These are phyloP conservation scores for Drosophila biarmipes DNA, from an alignment of 1,140 invertebrate species.

Conservation along the genomic window DNA sequence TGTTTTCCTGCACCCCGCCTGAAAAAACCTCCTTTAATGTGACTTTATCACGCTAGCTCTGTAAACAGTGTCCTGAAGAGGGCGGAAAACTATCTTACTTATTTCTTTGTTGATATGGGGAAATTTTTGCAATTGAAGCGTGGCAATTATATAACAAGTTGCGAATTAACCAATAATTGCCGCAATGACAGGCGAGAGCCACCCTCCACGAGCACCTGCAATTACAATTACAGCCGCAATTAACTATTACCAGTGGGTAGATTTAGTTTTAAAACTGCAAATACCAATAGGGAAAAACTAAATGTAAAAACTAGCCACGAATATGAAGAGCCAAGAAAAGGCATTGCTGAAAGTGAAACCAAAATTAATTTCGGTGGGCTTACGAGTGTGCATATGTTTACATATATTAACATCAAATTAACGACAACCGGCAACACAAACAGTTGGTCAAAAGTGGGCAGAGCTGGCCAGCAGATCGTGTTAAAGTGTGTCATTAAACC, in stretches of 20 bases:
- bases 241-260: conserved; percentile 22
- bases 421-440: conserved; percentile 40
- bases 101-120: conserved; percentile 2
- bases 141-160: conserved; percentile 35
- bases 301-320: conserved; percentile 6
- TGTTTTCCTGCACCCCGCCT: neutral
- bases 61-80: neutral
- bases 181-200: conserved; percentile 11
- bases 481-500: conserved; percentile 34
- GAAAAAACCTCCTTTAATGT: conserved; percentile 53
- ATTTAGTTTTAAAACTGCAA: conserved; percentile 34
- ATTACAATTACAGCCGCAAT: conserved; percentile 30
- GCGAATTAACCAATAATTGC: conserved; percentile 48
- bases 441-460: conserved; percentile 18
- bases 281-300: neutral
- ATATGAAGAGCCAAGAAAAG: neutral
- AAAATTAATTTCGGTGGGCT: conserved; percentile 20
- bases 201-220: conserved; percentile 11
- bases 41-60: conserved; percentile 37
- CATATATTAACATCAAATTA: conserved; percentile 46
- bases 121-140: conserved; percentile 23
- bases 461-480: conserved; percentile 24
- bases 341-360: conserved; percentile 34
- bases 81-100: neutral
- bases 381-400: conserved; percentile 14